Percentiles rank a stretch among this genome's conserved stretches.
Conservation (phyloP, 2,888 invertebrate genomes). For the Drosophila neotestacea region DNA sequence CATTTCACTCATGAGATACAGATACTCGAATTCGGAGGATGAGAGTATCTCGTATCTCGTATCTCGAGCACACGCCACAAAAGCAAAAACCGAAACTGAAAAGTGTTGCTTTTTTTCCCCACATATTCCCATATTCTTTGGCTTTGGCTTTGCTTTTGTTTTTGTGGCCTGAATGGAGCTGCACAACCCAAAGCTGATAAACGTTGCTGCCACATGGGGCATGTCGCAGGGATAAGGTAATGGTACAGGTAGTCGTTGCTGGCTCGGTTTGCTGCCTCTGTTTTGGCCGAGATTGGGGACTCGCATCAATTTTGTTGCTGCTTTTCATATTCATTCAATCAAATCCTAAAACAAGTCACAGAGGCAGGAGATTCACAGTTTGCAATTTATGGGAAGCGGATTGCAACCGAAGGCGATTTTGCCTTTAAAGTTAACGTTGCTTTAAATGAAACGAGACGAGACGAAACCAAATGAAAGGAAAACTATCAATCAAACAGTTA, state of each 20-base stretch:
- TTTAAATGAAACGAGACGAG: conserved; percentile 8
- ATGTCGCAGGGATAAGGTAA: conserved; percentile 8
- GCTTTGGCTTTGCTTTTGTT: conserved; percentile 6
- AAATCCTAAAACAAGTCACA: conserved; percentile 45
- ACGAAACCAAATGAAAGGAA: conserved; percentile 24
- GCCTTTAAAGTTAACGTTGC: conserved; percentile 6
- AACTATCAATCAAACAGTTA: conserved; percentile 58
- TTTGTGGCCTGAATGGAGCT: conserved; percentile 25
- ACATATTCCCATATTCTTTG: background rate
- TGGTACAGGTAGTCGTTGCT: conserved; percentile 41
- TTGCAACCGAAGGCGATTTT: conserved; percentile 3
- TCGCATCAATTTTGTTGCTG: conserved; percentile 47
- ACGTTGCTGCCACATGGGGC: conserved; percentile 50
- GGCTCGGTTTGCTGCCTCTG: conserved; percentile 15
- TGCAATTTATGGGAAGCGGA: conserved; percentile 37
- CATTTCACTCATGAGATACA: conserved; percentile 40
- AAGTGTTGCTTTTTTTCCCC: conserved; percentile 28
- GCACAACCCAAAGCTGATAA: conserved; percentile 38
- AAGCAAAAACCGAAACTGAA: conserved; percentile 42
- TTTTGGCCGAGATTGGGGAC: conserved; percentile 29
- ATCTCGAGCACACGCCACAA: conserved; percentile 55
- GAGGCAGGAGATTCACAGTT: conserved; percentile 19
- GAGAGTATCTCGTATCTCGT: conserved; percentile 34
- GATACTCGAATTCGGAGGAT: conserved; percentile 11
- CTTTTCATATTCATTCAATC: conserved; percentile 74